phyloP scores from a whole-genome alignment of 92 coral and sea anemone species.

The Epizoanthus rinbou region DNA sequence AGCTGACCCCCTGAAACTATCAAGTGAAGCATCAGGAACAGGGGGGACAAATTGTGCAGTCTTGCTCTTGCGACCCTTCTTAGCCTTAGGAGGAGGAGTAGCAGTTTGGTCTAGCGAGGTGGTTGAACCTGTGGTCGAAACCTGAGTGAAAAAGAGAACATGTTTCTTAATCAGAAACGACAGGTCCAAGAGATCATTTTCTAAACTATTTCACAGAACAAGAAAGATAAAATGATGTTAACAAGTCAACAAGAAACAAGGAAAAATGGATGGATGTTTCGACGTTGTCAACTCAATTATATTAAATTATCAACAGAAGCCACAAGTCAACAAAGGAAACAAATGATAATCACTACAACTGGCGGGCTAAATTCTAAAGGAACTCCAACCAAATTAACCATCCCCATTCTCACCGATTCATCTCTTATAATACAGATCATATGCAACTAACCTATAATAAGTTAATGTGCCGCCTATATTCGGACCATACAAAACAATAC shows the following conservation, averaged over 20 bases:
- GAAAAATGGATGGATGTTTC: not conserved
- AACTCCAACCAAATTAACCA: too few species aligned
- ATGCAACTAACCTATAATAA: too few species aligned
- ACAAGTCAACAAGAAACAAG: too few species aligned
- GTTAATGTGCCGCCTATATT: too few species aligned
- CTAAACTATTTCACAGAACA: too few species aligned
- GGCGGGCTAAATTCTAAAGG: too few species aligned
- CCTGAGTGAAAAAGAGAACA: constrained; percentile 12
- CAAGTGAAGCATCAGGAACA: constrained; percentile 75
- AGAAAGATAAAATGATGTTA: too few species aligned
- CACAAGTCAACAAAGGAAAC: not conserved
- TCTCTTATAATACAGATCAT: too few species aligned
- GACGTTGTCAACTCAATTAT: not conserved
- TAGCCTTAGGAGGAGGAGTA: constrained; percentile 84
- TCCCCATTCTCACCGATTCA: too few species aligned
- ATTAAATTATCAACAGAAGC: not conserved
- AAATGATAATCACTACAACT: too few species aligned
- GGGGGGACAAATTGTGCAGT: constrained; percentile 86
- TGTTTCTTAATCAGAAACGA: not conserved
- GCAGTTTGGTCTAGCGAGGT: constrained; percentile 41
- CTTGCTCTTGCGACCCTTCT: constrained; percentile 98
- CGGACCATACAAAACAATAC: too few species aligned
- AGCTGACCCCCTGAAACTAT: constrained; percentile 69
- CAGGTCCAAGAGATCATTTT: not conserved
- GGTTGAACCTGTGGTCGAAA: constrained; percentile 34